Conservation (phyloP, 2,888 invertebrate species). For the Hydropsyche betteni region DNA sequence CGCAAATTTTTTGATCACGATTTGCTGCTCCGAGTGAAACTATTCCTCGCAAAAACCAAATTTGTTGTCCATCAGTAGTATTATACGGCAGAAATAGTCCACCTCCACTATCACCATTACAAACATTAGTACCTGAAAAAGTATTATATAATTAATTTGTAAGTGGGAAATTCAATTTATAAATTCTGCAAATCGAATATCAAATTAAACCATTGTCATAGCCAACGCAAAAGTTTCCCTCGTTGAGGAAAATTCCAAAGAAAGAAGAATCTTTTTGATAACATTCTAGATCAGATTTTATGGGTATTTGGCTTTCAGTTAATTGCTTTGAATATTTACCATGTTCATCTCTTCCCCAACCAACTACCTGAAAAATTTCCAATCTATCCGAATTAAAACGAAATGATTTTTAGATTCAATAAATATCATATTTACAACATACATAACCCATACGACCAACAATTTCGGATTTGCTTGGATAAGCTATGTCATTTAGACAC, state of each 20-base stretch:
- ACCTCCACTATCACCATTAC: constrained; percentile 51
- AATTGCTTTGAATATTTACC: constrained; percentile 36
- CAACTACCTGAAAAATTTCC: constrained; percentile 42
- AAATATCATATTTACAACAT: too few relatives aligned
- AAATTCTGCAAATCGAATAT: background rate
- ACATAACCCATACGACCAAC: constrained; percentile 28
- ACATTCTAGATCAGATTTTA: constrained; percentile 43
- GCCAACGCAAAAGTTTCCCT: constrained; percentile 47
- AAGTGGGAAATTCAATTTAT: too few relatives aligned
- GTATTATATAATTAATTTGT: background rate
- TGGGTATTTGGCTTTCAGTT: constrained; percentile 36
- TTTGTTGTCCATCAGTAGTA: background rate
- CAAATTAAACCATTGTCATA: constrained; percentile 43
- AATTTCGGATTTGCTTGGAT: constrained; percentile 6
- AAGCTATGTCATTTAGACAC: constrained; percentile 52
- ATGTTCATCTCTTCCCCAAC: constrained; percentile 43
- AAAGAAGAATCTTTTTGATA: constrained; percentile 43
- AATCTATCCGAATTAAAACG: too few relatives aligned
- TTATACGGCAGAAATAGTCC: constrained; percentile 41
- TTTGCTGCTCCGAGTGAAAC: constrained; percentile 45
- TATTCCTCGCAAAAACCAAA: constrained; percentile 48
- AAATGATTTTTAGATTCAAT: too few relatives aligned
- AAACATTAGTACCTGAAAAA: constrained; percentile 47
- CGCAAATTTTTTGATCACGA: constrained; percentile 50
- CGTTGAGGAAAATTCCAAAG: constrained; percentile 43